Base-by-base conservation (phyloP, 23 tunicate species). In the Diplosoma virens region DNA sequence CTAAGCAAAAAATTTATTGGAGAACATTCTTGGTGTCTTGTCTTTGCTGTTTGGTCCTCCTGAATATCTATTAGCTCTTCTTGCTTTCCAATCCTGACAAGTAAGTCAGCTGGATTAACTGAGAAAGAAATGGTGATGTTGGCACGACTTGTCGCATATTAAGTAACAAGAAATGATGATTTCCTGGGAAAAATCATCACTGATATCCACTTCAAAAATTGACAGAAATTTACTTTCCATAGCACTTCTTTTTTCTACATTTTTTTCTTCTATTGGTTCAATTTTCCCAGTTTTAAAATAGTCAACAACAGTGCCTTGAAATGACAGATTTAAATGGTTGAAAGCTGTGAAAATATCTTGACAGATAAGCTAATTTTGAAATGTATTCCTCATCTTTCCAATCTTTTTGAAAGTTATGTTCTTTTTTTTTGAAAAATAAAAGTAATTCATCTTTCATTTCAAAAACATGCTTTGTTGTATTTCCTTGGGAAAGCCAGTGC, bases 401-500 rank as follows among this genome's bases (percentile, higher is more conserved):
- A 41, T 41, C 50, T 41, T 41, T 41, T 41, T 41, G 14, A 41
- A 41, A 41, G 14, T 41, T 58, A 22, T 58, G 65, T 11, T 58
- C 65, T 9, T 58, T 58, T n/a, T 58, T n/a, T 58, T 58, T 58
- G 65, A 58, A 58, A 58, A 58, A 58, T 7, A 58, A 20, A 58
- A 20, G 65, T n/a, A 41, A 7, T 41, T 41, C 14, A 41, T 41
- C 50, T 14, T 9, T 41, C 50, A 41, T 7, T 14, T 41, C 50
- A 41, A 41, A 41, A 41, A 41, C 11, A 7, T 14, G 14, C 50
- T 41, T 58, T 58, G 24, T 58, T 58, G 25, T 58, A 58, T 66
- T 66, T 66, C 45, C 72, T 66, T 29, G n/a, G 9, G 45, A 66
- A n/a, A 77, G 71, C 81, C 81, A 77, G 31, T 65, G 55, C 71